These are phyloP conservation scores for Sinhomidia bicolor DNA, from an alignment of 2,888 invertebrate species.

Conservation along the genomic window DNA sequence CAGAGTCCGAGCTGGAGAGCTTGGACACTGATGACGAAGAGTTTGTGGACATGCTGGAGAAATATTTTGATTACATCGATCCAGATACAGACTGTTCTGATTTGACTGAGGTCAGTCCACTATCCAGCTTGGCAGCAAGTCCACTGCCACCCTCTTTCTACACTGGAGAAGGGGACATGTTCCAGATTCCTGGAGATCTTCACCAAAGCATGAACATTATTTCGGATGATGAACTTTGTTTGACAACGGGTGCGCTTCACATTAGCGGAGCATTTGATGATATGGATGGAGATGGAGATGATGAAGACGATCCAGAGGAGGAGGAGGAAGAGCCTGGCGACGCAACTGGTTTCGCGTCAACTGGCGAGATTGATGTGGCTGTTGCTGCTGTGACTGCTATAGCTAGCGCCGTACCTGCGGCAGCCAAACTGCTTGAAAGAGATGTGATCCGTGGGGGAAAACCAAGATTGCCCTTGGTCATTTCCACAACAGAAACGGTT, in stretches of 20 bases:
- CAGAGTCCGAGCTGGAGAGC: constrained; percentile 61
- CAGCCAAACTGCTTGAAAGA: constrained; percentile 23
- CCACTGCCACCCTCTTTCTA: constrained; percentile 57
- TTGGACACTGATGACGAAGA: constrained; percentile 73
- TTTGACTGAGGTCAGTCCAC: constrained; percentile 76
- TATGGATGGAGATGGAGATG: neutral
- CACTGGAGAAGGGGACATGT: neutral
- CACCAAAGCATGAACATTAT: neutral
- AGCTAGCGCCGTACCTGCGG: constrained; percentile 31
- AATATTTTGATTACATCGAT: constrained; percentile 73
- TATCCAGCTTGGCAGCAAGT: constrained; percentile 72
- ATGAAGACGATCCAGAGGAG: neutral
- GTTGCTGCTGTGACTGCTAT: constrained; percentile 30
- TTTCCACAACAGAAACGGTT: constrained; percentile 53
- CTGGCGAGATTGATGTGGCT: constrained; percentile 20
- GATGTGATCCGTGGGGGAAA: neutral
- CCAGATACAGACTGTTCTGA: constrained; percentile 74
- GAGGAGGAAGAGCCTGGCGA: neutral
- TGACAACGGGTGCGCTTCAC: constrained; percentile 19
- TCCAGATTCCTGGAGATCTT: neutral
- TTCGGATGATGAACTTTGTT: constrained; percentile 8
- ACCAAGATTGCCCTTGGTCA: constrained; percentile 48
- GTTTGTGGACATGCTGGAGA: constrained; percentile 74
- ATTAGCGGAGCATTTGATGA: neutral
- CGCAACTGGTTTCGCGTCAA: neutral